These are phyloP conservation scores for Siniperca knerii DNA, from an alignment of 2,113 vertebrate species.

Conservation along the genomic window DNA sequence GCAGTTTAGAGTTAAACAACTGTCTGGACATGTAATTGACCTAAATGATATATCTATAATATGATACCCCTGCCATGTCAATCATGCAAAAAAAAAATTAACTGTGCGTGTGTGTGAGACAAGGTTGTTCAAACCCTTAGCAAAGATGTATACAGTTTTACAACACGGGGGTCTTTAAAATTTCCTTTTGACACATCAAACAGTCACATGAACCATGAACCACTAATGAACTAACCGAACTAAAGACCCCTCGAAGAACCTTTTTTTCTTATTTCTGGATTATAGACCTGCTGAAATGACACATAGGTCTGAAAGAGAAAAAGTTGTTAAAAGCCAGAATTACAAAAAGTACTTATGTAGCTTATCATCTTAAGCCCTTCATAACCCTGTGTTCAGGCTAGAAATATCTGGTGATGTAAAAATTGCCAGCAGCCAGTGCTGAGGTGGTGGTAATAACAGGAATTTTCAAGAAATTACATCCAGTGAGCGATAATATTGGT, in stretches of 20 bases:
- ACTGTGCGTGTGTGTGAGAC: too few species aligned
- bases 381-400: conserved; percentile 17
- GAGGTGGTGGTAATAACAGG: conserved; percentile 25
- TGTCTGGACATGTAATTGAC: neutral
- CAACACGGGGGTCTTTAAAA: neutral
- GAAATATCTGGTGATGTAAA: conserved; percentile 42
- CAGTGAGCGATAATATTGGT: conserved; percentile 12
- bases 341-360: conserved; percentile 46
- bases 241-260: neutral
- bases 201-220: neutral
- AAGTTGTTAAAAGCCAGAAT: conserved; percentile 46
- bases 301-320: conserved; percentile 6
- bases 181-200: conserved; percentile 4
- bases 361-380: conserved; percentile 39
- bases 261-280: conserved; percentile 25
- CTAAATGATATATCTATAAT: neutral
- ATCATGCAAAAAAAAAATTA: neutral
- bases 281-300: conserved; percentile 24
- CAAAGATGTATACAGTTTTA: neutral
- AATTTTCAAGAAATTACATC: conserved; percentile 27
- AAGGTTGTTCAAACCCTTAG: neutral
- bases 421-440: conserved; percentile 26
- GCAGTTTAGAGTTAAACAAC: neutral
- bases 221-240: neutral
- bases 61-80: neutral